Base-by-base conservation (phyloP, 2,113 vertebrate species). In the Albula goreensis region DNA sequence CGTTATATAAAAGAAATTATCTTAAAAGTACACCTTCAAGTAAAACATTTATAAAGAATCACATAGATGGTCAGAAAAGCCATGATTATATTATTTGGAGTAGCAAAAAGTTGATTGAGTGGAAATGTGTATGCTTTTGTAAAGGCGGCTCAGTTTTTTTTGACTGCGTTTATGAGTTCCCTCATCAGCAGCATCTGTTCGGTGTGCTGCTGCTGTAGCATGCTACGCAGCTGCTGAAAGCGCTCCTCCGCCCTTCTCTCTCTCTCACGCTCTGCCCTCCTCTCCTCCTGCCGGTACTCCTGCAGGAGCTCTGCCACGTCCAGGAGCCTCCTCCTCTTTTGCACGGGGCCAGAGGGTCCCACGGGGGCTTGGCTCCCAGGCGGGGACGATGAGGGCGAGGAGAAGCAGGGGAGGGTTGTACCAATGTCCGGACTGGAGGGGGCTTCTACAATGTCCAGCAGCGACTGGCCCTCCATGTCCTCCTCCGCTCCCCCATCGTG, bases 221-320 rank as follows among this genome's bases (percentile, higher is more conserved):
- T 12, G 4, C 52, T 81, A 4, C 78, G 78, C 78, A 85, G 78
- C 78, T 85, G 53, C 3, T 80, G 78, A 53, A 85, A 85, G 5
- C 85, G 85, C 48, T 85, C 78, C 56, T 85, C 78, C 0, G 85
- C 78, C 78, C 85, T 80, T 22, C 49, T 25, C 48, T 85, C 85
- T 4, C 78, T 51, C 52, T 85, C 78, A 56, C 51, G 41, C 19
- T 80, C 85, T 11, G 50, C 13, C 49, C 53, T 48, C 1, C 56
- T 10, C 19, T 80, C 85, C 78, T 85, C 85, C 78, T 85, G 77
- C 41, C 85, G 19, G 85, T 66, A 81, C 85, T 85, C 85, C 78
- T 80, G 85, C 1, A 85, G 85, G 49, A 85, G 78, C 78, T 85
- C 85, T 2, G 57, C 85, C 78, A 85, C 85, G 22, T 85, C 85